A percentile compares a stretch with the other conserved stretches of the same genome.
These are phyloP conservation scores for Eulemur coronatus DNA, from an alignment of 2,797 vertebrate species.

Conservation along the genomic window DNA sequence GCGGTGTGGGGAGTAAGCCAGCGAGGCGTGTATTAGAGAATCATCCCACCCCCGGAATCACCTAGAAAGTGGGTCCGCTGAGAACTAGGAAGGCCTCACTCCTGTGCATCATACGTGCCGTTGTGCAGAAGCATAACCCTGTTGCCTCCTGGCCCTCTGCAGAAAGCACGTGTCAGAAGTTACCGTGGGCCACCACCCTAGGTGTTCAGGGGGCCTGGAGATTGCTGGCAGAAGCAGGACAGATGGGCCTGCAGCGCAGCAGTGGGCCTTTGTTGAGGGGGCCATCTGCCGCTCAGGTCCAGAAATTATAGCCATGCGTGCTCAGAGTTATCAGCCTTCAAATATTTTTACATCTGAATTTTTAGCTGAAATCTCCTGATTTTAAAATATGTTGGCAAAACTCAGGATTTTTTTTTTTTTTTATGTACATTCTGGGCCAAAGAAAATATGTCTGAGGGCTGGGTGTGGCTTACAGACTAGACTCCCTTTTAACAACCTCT, in stretches of 20 bases:
- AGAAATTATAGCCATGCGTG: not conserved
- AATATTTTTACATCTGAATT: not conserved
- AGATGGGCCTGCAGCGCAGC: too few relatives aligned
- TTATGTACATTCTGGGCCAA: not conserved
- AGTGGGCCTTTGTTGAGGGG: fast-evolving
- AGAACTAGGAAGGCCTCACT: not conserved
- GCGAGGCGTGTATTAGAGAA: not conserved
- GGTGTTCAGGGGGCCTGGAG: not conserved
- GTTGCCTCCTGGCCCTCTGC: not conserved
- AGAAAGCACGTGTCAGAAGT: not conserved
- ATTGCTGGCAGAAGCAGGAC: not conserved
- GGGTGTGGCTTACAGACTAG: not conserved
- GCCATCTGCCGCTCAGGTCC: not conserved
- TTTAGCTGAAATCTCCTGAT: not conserved
- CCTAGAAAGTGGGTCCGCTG: not conserved
- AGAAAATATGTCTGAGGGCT: not conserved
- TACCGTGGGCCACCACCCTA: not conserved
- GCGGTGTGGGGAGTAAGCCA: fast-evolving
- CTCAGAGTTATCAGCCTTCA: not conserved
- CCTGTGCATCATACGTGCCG: fast-evolving
- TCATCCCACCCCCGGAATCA: not conserved
- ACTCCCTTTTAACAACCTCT: not conserved
- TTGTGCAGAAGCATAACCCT: not conserved
- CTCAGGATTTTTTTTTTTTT: not conserved
- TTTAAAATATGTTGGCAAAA: not conserved